These are phyloP conservation scores for Luscinia megarhynchos DNA, from an alignment of 2,797 vertebrate genomes.

Conservation along the genomic window DNA sequence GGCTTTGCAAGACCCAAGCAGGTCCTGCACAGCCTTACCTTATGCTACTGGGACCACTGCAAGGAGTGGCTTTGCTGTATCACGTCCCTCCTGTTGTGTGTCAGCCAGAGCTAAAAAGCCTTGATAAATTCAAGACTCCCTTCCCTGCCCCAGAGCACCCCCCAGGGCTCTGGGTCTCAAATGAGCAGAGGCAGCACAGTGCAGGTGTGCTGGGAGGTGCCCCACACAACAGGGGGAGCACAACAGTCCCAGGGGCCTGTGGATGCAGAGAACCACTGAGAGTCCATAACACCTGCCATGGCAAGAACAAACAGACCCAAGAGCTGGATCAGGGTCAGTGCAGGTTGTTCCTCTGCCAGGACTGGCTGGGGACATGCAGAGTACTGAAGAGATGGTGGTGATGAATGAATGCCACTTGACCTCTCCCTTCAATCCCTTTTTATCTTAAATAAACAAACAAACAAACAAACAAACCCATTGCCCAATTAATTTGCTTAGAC, in stretches of 20 bases:
- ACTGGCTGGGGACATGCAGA: background rate
- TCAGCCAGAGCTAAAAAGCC: background rate
- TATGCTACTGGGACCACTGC: background rate
- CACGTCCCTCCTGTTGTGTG: background rate
- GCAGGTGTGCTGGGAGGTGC: background rate
- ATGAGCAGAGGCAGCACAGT: background rate
- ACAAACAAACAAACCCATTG: accelerated
- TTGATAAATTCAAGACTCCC: background rate
- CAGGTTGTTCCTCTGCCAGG: accelerated
- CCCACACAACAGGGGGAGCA: background rate
- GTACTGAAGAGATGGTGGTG: background rate
- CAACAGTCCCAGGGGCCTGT: background rate
- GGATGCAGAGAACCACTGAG: background rate
- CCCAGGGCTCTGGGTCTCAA: background rate
- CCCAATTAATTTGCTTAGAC: background rate
- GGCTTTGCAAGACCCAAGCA: background rate
- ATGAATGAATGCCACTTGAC: background rate
- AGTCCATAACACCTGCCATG: background rate
- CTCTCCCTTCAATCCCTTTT: background rate
- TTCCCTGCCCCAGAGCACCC: background rate
- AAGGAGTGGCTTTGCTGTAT: background rate
- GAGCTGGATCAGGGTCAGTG: background rate
- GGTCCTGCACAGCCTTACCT: background rate
- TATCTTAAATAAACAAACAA: background rate
- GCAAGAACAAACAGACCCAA: background rate